phyloP scores from a whole-genome alignment of 2,113 vertebrate genomes.

The Ceyx melanurus region DNA sequence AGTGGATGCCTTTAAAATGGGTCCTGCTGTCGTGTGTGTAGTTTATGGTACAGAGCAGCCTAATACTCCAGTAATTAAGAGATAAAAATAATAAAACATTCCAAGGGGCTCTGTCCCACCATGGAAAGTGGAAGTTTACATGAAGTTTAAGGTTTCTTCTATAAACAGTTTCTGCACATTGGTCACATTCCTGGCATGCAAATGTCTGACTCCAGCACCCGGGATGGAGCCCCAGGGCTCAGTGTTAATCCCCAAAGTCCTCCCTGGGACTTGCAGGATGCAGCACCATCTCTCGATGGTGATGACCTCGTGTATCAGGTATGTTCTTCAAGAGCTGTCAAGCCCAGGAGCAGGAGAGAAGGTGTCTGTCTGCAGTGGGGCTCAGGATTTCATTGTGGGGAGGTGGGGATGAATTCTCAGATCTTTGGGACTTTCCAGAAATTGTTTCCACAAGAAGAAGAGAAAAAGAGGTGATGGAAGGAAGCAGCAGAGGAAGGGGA shows the following conservation, averaged over 20 bases:
- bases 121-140: neutral
- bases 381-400: neutral
- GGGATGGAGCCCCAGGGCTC: neutral
- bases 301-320: accelerated
- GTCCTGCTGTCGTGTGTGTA: neutral
- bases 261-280: neutral
- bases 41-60: neutral
- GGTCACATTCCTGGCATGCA: neutral
- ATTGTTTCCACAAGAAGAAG: neutral
- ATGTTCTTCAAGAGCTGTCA: neutral
- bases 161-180: neutral
- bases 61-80: neutral
- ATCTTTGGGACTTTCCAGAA: neutral
- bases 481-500: neutral
- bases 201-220: accelerated
- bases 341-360: neutral
- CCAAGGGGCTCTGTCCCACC: neutral
- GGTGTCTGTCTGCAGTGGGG: neutral
- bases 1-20: neutral
- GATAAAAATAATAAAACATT: neutral
- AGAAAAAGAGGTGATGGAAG: neutral
- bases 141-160: neutral
- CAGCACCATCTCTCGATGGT: accelerated
- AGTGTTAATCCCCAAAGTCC: neutral
- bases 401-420: neutral